Evolutionary conservation across 1,140 invertebrate genomes (phyloP), one percentile per base, ranked within the genome.

Genomic region (Drosophila bipectinata): DNA sequence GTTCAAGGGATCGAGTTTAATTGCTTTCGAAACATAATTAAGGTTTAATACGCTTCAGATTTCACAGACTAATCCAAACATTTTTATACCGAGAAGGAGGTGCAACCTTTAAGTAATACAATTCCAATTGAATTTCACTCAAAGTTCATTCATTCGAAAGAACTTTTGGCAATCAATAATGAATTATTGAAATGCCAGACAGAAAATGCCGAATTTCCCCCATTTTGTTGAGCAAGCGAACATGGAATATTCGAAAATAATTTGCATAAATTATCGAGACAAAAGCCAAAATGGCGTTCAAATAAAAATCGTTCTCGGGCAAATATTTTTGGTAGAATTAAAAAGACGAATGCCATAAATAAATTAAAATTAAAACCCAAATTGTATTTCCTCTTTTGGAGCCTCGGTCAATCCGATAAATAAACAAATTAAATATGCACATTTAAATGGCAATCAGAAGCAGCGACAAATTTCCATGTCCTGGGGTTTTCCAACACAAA

Each of bases 351-450:
- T 32, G 61, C 47, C 76, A 77, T 79, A 79, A 83, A 83, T 84
- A 79, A 69, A 83, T 79, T 76, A 72, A 64, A 66, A 61, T 57
- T 61, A 83, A 64, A 62, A 47, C 63, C 73, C 24, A 75, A 77
- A 85, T 81, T 87, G 51, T 72, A 87, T 85, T 44, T 59, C 44
- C 53, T 67, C 37, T 18, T 54, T 48, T 56, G 53, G n/a, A 28
- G 58, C 41, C 15, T 21, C 44, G 52, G 34, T 57, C 48, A 54
- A 69, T 59, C 32, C 47, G 64, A 74, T 82, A 66, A 72, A 67
- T 62, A 78, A 72, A 81, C 64, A 82, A 72, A 87, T 87, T 72
- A 85, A 85, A 82, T 78, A 72, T 87, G 78, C 83, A 76, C 64
- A 87, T 78, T 75, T 77, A 81, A 87, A 77, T 81, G 64, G 56